Evolutionary conservation across 53 echinoderm and acorn worm genomes (phyloP).

Genomic region (Actinopyga echinites): DNA sequence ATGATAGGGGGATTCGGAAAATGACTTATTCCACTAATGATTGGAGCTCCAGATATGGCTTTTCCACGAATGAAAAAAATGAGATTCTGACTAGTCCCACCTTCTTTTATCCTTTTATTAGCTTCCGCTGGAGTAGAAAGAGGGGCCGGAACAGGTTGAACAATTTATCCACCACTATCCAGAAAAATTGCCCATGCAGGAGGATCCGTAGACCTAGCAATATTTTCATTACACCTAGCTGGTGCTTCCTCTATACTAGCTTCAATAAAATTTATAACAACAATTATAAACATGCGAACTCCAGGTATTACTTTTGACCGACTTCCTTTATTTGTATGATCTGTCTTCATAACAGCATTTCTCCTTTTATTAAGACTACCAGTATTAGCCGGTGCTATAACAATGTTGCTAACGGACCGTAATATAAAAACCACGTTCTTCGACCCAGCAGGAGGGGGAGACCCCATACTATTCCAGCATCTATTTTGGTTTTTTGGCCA

Average conservation of each 20-base stretch:
- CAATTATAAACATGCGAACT: conserved; percentile 76
- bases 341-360: conserved; percentile 60
- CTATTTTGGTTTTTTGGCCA: conserved; percentile 82
- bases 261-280: conserved; percentile 77
- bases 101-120: conserved; percentile 62
- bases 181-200: conserved; percentile 67
- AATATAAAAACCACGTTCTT: conserved; percentile 77
- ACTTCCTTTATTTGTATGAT: conserved; percentile 67
- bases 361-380: conserved; percentile 58
- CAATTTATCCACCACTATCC: conserved; percentile 72
- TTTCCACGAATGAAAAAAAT: conserved; percentile 84
- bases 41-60: conserved; percentile 81
- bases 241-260: conserved; percentile 77
- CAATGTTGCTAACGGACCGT: conserved; percentile 75
- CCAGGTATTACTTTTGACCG: conserved; percentile 73
- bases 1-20: conserved; percentile 86
- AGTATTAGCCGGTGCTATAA: conserved; percentile 73
- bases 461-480: conserved; percentile 75
- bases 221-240: conserved; percentile 70
- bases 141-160: conserved; percentile 78
- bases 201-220: conserved; percentile 71
- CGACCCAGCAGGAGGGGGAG: conserved; percentile 78
- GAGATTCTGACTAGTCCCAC: conserved; percentile 79
- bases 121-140: conserved; percentile 75
- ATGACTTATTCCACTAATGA: conserved; percentile 71